phyloP scores from a whole-genome alignment of 2,113 vertebrate species.

The Drymodes brunneopygia region DNA sequence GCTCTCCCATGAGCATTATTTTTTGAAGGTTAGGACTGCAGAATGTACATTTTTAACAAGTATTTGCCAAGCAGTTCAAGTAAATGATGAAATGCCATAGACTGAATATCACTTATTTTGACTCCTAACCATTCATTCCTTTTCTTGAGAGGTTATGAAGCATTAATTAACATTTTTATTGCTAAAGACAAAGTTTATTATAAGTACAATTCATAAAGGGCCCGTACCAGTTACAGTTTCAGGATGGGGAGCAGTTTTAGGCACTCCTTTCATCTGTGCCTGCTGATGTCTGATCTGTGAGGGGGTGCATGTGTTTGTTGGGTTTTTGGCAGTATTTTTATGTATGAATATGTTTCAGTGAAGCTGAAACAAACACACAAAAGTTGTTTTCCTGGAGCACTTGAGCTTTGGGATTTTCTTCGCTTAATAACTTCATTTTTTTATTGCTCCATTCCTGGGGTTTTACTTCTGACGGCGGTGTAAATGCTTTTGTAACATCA shows the following conservation, averaged over 20 bases:
- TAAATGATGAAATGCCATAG: neutral
- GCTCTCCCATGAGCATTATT: neutral
- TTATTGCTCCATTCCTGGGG: neutral
- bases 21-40: neutral
- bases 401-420: neutral
- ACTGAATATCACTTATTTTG: neutral
- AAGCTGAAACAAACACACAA: neutral
- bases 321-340: neutral
- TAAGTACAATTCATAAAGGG: neutral
- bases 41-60: neutral
- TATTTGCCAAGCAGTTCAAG: neutral
- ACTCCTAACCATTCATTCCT: neutral
- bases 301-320: neutral
- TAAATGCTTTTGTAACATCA: neutral
- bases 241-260: neutral
- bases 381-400: neutral
- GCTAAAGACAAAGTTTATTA: neutral
- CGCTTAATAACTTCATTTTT: neutral
- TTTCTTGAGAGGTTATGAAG: neutral
- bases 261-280: neutral
- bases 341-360: neutral
- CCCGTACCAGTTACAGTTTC: rapidly evolving
- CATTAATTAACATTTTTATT: neutral
- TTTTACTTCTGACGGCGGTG: neutral
- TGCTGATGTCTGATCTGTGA: neutral